Conservation (phyloP, 1,140 invertebrate species). For the Calliopsis andreniformis region DNA sequence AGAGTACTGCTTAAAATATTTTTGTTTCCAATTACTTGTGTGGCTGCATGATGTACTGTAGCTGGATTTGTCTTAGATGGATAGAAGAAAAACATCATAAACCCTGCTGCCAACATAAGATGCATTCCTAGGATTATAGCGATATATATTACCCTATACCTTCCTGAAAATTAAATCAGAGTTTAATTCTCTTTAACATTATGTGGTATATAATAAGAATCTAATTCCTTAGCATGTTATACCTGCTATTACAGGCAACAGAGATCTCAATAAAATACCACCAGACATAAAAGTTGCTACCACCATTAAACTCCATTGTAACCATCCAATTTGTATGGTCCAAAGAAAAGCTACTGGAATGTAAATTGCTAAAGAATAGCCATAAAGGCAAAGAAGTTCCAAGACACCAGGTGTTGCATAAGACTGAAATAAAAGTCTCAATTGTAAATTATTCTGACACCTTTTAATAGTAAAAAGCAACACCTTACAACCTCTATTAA, state of each 20-base stretch:
- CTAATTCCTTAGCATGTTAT: too few relatives aligned
- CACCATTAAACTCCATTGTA: constrained; percentile 94
- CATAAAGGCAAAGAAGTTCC: constrained; percentile 95
- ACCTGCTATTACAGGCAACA: constrained; percentile 89
- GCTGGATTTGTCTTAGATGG: too few relatives aligned
- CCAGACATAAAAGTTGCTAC: constrained; percentile 91
- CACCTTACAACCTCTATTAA: constrained; percentile 77
- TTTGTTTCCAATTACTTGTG: too few relatives aligned
- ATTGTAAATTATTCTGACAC: not conserved
- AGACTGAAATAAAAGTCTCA: constrained; percentile 80
- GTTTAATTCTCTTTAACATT: not conserved
- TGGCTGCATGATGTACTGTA: constrained; percentile 77
- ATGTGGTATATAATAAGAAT: too few relatives aligned
- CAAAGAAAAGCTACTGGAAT: constrained; percentile 96
- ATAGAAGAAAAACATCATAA: constrained; percentile 91
- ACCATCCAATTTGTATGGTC: constrained; percentile 91
- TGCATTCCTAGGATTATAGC: constrained; percentile 88
- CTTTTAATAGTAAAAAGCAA: not conserved
- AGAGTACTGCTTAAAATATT: too few relatives aligned
- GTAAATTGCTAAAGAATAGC: constrained; percentile 96
- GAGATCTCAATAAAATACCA: constrained; percentile 90
- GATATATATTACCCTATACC: constrained; percentile 86
- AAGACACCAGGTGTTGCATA: constrained; percentile 86
- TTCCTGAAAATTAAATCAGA: constrained; percentile 75
- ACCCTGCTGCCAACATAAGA: constrained; percentile 90